Base-by-base conservation (phyloP, 2,888 invertebrate species). In the Hemaris fuciformis region DNA sequence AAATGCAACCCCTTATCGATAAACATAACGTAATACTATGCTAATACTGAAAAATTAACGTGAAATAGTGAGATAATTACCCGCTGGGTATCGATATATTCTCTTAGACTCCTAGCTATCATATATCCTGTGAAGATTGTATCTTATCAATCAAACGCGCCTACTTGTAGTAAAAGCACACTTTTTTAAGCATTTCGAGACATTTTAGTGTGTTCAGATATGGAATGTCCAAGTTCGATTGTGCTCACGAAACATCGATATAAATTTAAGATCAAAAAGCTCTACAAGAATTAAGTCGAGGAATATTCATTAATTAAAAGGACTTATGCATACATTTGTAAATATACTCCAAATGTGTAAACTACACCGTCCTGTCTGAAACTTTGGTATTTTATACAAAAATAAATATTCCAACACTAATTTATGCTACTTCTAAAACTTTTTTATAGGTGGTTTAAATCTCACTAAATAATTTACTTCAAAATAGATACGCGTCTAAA, bases 261-360 rank as follows among this genome's bases (percentile, higher is more conserved):
- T 38, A 3, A 38, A 10, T 13, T 38, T 38, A 4, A 38, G n/a
- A 38, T n/a, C n/a, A n/a, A n/a, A n/a, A n/a, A n/a, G n/a, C n/a
- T n/a, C n/a, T 38, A 38, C 38, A n/a, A 38, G n/a, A n/a, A 25
- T 22, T n/a, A n/a, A 1, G 45, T 45, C 20, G 45, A 48, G 6
- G 27, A 7, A 27, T 8, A 4, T 31, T 31, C 8, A 31, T 53
- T 31, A 10, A n/a, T n/a, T n/a, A n/a, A n/a, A 18, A 18, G 8
- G 8, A 18, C 18, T 53, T 31, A 18, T 8, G 10, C 53, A 18
- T 53, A 20, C 8, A 27, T 53, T n/a, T 53, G 31, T 53, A 53
- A 31, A 53, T 53, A 53, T 53, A 27, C 27, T 48, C 25, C 48
- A 53, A 53, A 31, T 53, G 3, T 53, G 27, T 46, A 46, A 46